Evolutionary conservation across 2,113 vertebrate genomes (phyloP), one percentile per base, ranked within the genome.

Genomic region (Morphnarchus princeps): DNA sequence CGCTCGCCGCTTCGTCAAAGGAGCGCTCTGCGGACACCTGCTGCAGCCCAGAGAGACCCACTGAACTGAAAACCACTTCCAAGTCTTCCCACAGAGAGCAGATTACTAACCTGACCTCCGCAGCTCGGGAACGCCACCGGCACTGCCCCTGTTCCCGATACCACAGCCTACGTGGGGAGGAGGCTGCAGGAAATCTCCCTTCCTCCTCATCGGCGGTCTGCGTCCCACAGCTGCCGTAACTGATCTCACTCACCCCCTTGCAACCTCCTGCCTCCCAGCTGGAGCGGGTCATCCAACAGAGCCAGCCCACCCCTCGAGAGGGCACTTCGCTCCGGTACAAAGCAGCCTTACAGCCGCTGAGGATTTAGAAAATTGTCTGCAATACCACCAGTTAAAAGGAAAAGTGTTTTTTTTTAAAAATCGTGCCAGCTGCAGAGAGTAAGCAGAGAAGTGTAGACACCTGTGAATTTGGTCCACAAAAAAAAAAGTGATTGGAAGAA

Each of bases 1-100:
- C 7, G 2, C 5, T 54, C 0, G 0, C 40, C 0, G 0, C 81
- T 18, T 13, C 4, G 2, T 8, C 36, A 34, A 16, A 47, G 0
- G 13, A 26, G 26, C 0, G 10, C 66, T 25, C 43, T 13, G 26
- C 2, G 0, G 17, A 24, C 26, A 28, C 34, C 36, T 16, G 20
- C 6, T 2, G 1, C 31, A 70, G 42, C 59, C 49, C 19, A 4
- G 38, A 16, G 29, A 49, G 9, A 63, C 4, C 4, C 61, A 22
- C 50, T 5, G 50, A 52, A 52, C 50, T 16, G 50, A 67, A 71
- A 66, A 6, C 1, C 70, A 28, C 0, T 38, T 34, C 20, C 29
- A 59, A 22, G 6, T 4, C 11, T 22, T 38, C 22, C 45, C 36
- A 8, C 1, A 24, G 32, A 15, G 6, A 45, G 12, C 4, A n/a